These are phyloP conservation scores for Psix sp. DNA, from an alignment of 1,140 invertebrate species.

Conservation along the genomic window DNA sequence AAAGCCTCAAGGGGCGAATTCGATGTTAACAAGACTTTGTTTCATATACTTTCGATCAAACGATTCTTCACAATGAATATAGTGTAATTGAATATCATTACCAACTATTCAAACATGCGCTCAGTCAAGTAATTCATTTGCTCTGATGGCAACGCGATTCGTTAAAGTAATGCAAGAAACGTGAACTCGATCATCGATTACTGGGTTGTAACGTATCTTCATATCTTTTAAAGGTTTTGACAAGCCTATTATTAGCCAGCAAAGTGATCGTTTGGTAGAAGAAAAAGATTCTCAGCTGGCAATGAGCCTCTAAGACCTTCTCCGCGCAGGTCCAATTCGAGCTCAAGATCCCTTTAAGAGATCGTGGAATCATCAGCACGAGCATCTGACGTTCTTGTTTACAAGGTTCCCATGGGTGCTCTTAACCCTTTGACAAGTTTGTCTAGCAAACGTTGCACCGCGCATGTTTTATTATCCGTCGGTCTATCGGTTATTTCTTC, in stretches of 20 bases:
- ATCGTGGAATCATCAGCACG: slow-evolving; percentile 57
- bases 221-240: slow-evolving; percentile 48
- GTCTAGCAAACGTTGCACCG: slow-evolving; percentile 39
- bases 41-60: slow-evolving; percentile 44
- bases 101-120: slow-evolving; percentile 12
- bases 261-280: slow-evolving; percentile 50
- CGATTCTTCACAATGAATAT: slow-evolving; percentile 17
- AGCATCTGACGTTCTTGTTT: slow-evolving; percentile 58
- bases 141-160: slow-evolving; percentile 22
- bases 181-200: slow-evolving; percentile 48
- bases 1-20: slow-evolving; percentile 42
- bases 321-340: slow-evolving; percentile 36
- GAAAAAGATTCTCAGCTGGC: slow-evolving; percentile 57
- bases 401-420: slow-evolving; percentile 58
- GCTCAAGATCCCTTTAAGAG: slow-evolving; percentile 50
- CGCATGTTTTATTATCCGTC: slow-evolving; percentile 40
- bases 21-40: slow-evolving; percentile 58
- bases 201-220: slow-evolving; percentile 23
- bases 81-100: slow-evolving; percentile 53
- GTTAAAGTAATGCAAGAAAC: slow-evolving; percentile 31
- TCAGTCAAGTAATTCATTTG: slow-evolving; percentile 45
- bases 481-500: slow-evolving; percentile 63
- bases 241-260: slow-evolving; percentile 55
- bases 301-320: slow-evolving; percentile 46
- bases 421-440: slow-evolving; percentile 61